Conservation (phyloP, 2,888 invertebrate genomes). For the Agapostemon virescens region DNA sequence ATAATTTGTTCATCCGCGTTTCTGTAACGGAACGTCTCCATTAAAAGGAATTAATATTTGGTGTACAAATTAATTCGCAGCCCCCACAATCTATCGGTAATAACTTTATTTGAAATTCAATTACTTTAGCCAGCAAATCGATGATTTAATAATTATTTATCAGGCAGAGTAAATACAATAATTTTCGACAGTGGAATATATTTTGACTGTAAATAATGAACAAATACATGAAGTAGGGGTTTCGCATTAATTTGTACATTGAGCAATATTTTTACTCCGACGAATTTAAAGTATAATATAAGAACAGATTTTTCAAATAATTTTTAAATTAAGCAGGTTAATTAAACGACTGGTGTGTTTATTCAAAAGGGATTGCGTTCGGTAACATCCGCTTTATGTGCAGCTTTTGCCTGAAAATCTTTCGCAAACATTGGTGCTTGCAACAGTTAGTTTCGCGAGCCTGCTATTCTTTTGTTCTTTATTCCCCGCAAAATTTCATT, state of each 20-base stretch:
- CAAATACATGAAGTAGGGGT: neutral
- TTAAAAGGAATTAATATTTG: too few relatives aligned
- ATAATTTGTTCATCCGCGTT: too few relatives aligned
- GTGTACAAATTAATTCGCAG: too few relatives aligned
- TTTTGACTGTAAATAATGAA: too few relatives aligned
- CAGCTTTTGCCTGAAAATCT: neutral
- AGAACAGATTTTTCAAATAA: neutral
- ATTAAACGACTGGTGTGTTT: neutral
- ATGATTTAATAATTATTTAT: too few relatives aligned
- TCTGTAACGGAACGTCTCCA: too few relatives aligned
- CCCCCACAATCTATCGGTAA: too few relatives aligned
- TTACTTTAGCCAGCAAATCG: too few relatives aligned
- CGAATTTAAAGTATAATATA: neutral
- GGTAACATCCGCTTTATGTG: neutral
- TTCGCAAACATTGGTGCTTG: neutral
- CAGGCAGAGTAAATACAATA: too few relatives aligned
- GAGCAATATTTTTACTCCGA: neutral
- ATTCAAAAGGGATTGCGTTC: neutral
- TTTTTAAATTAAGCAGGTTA: neutral
- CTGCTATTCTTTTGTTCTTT: slow-evolving; percentile 8
- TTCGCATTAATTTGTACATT: neutral
- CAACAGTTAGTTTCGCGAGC: neutral
- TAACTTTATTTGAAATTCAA: too few relatives aligned
- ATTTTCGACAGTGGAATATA: too few relatives aligned
- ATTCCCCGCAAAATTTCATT: slow-evolving; percentile 12